Percentiles rank a stretch among this genome's conserved stretches.
Evolutionary conservation across 2,797 vertebrate genomes (phyloP).

Genomic region (Jordanella pulchra): DNA sequence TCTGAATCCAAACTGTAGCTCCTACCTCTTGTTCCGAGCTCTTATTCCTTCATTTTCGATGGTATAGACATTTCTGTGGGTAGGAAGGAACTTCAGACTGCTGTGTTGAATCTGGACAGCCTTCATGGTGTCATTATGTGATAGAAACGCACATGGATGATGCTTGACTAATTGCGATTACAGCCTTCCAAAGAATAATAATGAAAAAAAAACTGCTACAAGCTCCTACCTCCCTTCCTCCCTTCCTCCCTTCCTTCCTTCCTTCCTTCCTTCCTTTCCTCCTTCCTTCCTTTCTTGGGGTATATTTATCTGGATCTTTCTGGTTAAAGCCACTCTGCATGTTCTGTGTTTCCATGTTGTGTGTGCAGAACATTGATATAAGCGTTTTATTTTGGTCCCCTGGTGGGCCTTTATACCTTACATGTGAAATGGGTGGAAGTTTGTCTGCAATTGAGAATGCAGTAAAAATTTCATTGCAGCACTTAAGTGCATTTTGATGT

Average conservation of each 20-base stretch:
- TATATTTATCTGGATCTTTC: neutral
- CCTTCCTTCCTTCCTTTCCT: neutral
- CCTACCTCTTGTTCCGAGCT: neutral
- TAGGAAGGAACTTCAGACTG: too few species aligned
- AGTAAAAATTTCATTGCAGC: constrained; percentile 32
- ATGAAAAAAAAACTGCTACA: too few species aligned
- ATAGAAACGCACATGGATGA: too few species aligned
- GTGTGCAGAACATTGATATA: neutral
- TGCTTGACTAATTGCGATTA: too few species aligned
- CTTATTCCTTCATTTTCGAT: too few species aligned
- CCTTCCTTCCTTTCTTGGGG: neutral
- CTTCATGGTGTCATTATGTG: too few species aligned
- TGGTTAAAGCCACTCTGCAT: neutral
- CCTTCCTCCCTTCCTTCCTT: neutral
- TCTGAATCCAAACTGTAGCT: neutral
- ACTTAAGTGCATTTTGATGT: constrained; percentile 22
- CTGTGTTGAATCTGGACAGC: too few species aligned
- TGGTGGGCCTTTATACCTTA: neutral
- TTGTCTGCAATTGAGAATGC: constrained; percentile 18
- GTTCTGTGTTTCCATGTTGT: neutral
- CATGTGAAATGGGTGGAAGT: neutral
- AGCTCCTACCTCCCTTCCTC: neutral
- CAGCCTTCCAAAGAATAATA: too few species aligned
- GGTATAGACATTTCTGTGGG: too few species aligned
- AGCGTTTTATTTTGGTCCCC: neutral